A percentile compares a stretch with the other conserved stretches of the same genome.
Evolutionary conservation across 2,888 invertebrate genomes (phyloP).

Genomic region (Diplolepis rosae): DNA sequence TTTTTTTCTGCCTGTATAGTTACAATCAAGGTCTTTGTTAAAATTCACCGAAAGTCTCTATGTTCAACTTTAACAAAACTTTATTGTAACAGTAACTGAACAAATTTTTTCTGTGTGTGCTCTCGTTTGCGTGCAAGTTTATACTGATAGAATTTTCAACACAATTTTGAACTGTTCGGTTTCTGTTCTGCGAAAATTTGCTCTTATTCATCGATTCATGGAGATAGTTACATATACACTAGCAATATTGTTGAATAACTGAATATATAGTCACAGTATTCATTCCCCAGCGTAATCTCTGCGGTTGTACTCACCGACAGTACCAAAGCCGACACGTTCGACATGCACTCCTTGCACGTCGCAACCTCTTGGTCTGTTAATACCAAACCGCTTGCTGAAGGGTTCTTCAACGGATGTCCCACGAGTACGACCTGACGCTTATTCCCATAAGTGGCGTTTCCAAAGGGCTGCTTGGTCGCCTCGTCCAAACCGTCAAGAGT

Average conservation of each 20-base stretch:
- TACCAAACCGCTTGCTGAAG: slow-evolving; percentile 40
- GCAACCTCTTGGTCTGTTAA: slow-evolving; percentile 38
- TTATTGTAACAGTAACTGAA: too few species aligned
- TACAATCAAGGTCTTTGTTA: too few species aligned
- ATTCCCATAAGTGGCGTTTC: slow-evolving; percentile 40
- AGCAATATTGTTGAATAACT: too few species aligned
- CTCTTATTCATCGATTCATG: background rate
- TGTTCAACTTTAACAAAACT: too few species aligned
- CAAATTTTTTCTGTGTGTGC: too few species aligned
- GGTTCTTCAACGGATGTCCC: slow-evolving; percentile 38
- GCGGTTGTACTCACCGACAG: slow-evolving; percentile 23
- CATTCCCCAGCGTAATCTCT: slow-evolving; percentile 26
- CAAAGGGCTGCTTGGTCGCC: slow-evolving; percentile 14
- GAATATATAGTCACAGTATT: too few species aligned
- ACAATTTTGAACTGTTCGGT: too few species aligned
- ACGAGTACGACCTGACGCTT: slow-evolving; percentile 41
- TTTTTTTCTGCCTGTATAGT: too few species aligned
- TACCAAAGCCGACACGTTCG: slow-evolving; percentile 24
- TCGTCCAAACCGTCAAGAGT: slow-evolving; percentile 33
- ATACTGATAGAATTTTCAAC: background rate
- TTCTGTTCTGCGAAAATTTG: too few species aligned
- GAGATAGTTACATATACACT: background rate
- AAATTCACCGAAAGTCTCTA: too few species aligned
- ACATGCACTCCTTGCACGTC: slow-evolving; percentile 43
- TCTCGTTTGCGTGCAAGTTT: too few species aligned